phyloP scores from a whole-genome alignment of 2,797 vertebrate genomes.

The Xenentodon cancila region DNA sequence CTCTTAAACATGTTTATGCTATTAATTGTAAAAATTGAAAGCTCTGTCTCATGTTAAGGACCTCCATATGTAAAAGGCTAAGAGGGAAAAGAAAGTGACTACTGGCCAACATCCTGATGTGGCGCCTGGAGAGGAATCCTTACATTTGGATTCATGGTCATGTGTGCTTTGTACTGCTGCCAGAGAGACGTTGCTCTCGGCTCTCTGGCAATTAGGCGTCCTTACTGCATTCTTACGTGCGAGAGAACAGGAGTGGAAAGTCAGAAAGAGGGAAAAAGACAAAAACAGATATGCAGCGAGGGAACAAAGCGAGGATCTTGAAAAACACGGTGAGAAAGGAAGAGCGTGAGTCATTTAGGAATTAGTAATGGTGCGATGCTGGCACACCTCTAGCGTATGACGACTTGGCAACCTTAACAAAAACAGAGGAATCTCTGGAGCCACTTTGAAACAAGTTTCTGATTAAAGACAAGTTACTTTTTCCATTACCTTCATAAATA shows the following conservation, averaged over 20 bases:
- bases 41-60: constrained; percentile 26
- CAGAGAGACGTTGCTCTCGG: constrained; percentile 65
- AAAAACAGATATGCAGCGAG: constrained; percentile 28
- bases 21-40: constrained; percentile 37
- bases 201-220: constrained; percentile 50
- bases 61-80: constrained; percentile 17
- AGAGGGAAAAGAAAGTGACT: constrained; percentile 20
- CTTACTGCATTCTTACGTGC: constrained; percentile 40
- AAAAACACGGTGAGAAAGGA: constrained; percentile 17
- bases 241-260: constrained; percentile 4
- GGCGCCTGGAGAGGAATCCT: constrained; percentile 54
- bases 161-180: constrained; percentile 74
- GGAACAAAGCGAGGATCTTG: constrained; percentile 17
- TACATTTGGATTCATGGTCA: constrained; percentile 73
- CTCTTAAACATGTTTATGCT: constrained; percentile 38
- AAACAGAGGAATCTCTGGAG: constrained; percentile 19
- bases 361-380: constrained; percentile 32
- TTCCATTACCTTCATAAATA: too few species aligned
- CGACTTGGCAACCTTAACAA: constrained; percentile 30
- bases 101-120: constrained; percentile 55
- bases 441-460: background rate
- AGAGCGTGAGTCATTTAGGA: constrained; percentile 18
- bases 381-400: constrained; percentile 41
- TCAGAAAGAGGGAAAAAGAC: constrained; percentile 13
- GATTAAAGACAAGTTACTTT: too few species aligned